phyloP scores from a whole-genome alignment of 2,888 invertebrate species.

The Helobdella robusta region DNA sequence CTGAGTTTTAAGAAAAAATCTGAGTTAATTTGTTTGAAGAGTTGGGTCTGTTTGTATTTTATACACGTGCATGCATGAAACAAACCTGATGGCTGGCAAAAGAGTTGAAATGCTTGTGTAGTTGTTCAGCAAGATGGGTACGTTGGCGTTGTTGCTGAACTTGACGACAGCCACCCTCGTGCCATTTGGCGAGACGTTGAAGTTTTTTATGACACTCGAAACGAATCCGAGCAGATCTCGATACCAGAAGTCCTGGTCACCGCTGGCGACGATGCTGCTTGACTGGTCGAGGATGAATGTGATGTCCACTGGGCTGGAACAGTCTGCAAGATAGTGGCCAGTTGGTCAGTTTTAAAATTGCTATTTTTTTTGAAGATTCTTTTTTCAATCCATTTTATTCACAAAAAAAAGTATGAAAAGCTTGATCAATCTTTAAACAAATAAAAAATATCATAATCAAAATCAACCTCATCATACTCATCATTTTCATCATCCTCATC shows the following conservation, averaged over 20 bases:
- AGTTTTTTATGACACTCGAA: conserved; percentile 16
- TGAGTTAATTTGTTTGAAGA: too few relatives aligned
- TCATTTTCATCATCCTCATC: too few relatives aligned
- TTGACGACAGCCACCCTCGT: conserved; percentile 30
- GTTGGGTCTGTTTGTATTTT: too few relatives aligned
- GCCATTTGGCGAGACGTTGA: conserved; percentile 13
- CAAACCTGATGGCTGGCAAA: conserved; percentile 18
- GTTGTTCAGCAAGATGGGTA: conserved; percentile 27
- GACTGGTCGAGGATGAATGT: conserved; percentile 29
- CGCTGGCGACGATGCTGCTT: conserved; percentile 21
- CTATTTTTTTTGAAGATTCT: too few relatives aligned
- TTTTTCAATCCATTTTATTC: too few relatives aligned
- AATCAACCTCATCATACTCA: too few relatives aligned
- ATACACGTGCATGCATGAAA: not conserved
- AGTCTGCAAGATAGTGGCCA: too few relatives aligned
- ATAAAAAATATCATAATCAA: too few relatives aligned
- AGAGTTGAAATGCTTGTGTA: conserved; percentile 17
- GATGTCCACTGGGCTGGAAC: conserved; percentile 20
- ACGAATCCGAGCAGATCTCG: conserved; percentile 27
- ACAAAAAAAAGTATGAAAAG: too few relatives aligned
- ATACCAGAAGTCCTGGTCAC: conserved; percentile 14
- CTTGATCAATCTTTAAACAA: too few relatives aligned
- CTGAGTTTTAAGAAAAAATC: not conserved
- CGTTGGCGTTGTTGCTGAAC: conserved; percentile 28
- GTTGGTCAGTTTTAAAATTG: too few relatives aligned